Evolutionary conservation across 2,113 vertebrate genomes (phyloP).

Genomic region (Cryptomyrus ogoouensis): DNA sequence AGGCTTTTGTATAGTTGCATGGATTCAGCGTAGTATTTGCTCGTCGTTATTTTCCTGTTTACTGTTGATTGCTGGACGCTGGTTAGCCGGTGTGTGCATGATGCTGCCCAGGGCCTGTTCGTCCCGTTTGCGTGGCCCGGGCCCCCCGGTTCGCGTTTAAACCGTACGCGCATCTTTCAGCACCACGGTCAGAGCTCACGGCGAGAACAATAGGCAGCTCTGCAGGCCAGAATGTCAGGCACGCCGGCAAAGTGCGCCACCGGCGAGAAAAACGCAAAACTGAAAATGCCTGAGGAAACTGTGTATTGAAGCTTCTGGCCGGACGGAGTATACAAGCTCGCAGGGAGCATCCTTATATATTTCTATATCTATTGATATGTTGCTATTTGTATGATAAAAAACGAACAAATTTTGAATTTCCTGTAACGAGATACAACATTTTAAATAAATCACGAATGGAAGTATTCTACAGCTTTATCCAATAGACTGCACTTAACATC

Average conservation of each 20-base stretch:
- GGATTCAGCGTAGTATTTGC: background rate
- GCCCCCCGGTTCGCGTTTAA: background rate
- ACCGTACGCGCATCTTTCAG: conserved; percentile 48
- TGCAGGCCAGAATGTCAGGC: conserved; percentile 41
- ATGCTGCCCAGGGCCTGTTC: background rate
- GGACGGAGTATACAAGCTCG: background rate
- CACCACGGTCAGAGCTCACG: conserved; percentile 67
- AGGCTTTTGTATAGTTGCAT: background rate
- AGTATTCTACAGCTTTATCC: background rate
- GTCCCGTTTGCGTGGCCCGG: conserved; percentile 15
- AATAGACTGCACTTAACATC: background rate
- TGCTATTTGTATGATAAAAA: background rate
- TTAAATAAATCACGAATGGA: background rate
- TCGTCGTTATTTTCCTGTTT: background rate
- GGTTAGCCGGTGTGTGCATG: background rate
- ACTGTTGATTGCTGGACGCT: background rate
- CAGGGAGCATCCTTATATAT: background rate
- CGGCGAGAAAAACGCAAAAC: conserved; percentile 8
- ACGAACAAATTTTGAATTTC: background rate
- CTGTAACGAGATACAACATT: background rate
- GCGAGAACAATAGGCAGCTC: conserved; percentile 63
- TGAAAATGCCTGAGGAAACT: background rate
- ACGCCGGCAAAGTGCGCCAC: conserved; percentile 25
- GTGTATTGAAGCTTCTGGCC: background rate
- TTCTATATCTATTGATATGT: background rate